Conservation (phyloP, 2,888 invertebrate genomes). For the Leucoma salicis region DNA sequence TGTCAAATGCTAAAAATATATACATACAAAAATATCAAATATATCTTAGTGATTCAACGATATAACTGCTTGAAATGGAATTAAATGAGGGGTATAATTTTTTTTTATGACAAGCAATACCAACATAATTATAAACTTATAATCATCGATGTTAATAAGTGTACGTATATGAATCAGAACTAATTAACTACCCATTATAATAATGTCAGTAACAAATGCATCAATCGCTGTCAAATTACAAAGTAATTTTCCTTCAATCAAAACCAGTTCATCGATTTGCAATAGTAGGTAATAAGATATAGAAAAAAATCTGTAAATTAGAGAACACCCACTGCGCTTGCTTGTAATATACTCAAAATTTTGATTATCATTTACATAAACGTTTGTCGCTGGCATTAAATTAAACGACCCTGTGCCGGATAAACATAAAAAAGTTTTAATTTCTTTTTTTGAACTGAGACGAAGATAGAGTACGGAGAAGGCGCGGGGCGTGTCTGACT, state of each 20-base stretch:
- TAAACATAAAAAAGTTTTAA: slow-evolving; percentile 60
- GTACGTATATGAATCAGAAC: neutral
- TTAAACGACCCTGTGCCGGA: slow-evolving; percentile 50
- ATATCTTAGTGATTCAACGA: too few species aligned
- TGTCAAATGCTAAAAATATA: too few species aligned
- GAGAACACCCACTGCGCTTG: slow-evolving; percentile 51
- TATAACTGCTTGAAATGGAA: too few species aligned
- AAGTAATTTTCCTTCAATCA: slow-evolving; percentile 33
- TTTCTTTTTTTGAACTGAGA: slow-evolving; percentile 64
- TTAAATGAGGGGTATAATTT: too few species aligned
- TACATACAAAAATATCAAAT: too few species aligned
- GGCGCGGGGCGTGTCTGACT: slow-evolving; percentile 74
- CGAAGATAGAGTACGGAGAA: slow-evolving; percentile 74
- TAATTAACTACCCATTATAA: slow-evolving; percentile 4
- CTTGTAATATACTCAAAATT: slow-evolving; percentile 26
- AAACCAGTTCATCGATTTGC: slow-evolving; percentile 31
- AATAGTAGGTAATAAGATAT: slow-evolving; percentile 29
- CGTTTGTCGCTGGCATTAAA: slow-evolving; percentile 67
- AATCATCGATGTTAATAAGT: neutral
- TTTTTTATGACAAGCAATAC: too few species aligned
- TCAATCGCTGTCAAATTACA: slow-evolving; percentile 37
- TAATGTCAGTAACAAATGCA: slow-evolving; percentile 26
- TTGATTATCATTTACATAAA: slow-evolving; percentile 54
- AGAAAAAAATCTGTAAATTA: slow-evolving; percentile 38
- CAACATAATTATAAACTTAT: too few species aligned